phyloP scores from a whole-genome alignment of 2,888 invertebrate genomes.

The Trissonchulus sp. region DNA sequence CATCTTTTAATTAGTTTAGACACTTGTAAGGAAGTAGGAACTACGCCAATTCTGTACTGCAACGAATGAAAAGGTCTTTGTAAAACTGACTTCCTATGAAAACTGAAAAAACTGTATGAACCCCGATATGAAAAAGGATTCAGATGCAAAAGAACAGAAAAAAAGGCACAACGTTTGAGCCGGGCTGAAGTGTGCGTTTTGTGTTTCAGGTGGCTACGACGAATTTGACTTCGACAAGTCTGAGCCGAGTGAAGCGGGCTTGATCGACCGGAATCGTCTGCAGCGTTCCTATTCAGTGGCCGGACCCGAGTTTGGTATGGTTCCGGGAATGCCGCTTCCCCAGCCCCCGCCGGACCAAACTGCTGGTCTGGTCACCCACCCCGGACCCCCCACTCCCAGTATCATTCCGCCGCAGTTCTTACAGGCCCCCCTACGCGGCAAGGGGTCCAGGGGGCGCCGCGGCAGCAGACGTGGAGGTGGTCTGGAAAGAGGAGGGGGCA shows the following conservation, averaged over 20 bases:
- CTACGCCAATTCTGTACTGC: no score
- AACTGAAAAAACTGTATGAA: no score
- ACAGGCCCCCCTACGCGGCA: background rate
- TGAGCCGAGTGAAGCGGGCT: constrained; percentile 13
- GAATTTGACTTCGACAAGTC: constrained; percentile 18
- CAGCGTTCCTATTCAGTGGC: background rate
- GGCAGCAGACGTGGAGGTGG: background rate
- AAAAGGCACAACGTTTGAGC: no score
- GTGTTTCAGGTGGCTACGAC: background rate
- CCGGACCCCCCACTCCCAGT: background rate
- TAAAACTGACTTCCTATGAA: no score
- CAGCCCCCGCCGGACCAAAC: background rate
- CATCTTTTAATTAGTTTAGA: no score
- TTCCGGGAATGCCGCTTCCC: background rate
- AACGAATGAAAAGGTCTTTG: no score
- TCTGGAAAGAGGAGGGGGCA: background rate
- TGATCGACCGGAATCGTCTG: background rate
- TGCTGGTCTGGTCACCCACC: background rate
- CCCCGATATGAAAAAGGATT: no score
- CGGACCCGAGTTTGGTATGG: background rate
- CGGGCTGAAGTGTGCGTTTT: no score
- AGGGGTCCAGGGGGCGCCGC: background rate
- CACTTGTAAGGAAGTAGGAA: no score
- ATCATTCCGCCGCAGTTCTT: background rate
- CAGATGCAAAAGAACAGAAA: no score